A percentile compares a stretch with the other conserved stretches of the same genome.
phyloP scores from a whole-genome alignment of 2,888 invertebrate genomes.

The Bugula neritina region DNA sequence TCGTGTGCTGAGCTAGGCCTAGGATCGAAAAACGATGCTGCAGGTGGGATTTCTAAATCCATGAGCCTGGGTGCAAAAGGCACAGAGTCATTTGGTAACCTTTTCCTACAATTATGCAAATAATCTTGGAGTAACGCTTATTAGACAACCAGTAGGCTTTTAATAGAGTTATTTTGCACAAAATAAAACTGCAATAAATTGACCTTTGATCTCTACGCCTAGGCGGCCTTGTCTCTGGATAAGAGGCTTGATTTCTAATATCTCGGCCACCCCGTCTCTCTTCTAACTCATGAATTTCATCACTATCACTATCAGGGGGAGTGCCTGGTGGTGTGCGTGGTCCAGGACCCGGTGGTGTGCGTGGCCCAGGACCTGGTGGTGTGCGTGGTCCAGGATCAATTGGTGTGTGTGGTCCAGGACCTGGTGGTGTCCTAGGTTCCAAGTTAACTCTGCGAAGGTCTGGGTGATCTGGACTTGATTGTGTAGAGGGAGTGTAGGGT shows the following conservation, averaged over 20 bases:
- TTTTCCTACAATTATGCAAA: too few relatives aligned
- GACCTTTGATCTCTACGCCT: too few relatives aligned
- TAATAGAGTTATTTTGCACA: too few relatives aligned
- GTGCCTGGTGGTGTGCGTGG: constrained; percentile 19
- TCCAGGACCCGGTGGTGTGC: constrained; percentile 13
- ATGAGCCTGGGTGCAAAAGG: background rate
- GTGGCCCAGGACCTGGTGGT: constrained; percentile 13
- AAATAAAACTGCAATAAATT: too few relatives aligned
- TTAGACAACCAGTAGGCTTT: too few relatives aligned
- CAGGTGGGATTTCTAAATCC: background rate
- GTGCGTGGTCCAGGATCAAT: constrained; percentile 10
- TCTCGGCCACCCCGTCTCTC: background rate
- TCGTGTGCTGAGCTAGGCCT: background rate
- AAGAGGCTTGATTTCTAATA: too few relatives aligned
- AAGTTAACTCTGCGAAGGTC: too few relatives aligned
- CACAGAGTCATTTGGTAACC: too few relatives aligned
- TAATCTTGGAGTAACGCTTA: too few relatives aligned
- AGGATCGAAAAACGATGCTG: background rate
- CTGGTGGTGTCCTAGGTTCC: background rate
- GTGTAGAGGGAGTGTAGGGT: background rate
- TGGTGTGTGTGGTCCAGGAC: constrained; percentile 15
- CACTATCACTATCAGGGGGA: constrained; percentile 9
- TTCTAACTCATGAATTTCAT: background rate
- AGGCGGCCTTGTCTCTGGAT: too few relatives aligned
- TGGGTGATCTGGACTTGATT: too few relatives aligned